Evolutionary conservation across 2,888 invertebrate species (phyloP), one percentile per base, ranked within the genome.

Genomic region (Dione juno): DNA sequence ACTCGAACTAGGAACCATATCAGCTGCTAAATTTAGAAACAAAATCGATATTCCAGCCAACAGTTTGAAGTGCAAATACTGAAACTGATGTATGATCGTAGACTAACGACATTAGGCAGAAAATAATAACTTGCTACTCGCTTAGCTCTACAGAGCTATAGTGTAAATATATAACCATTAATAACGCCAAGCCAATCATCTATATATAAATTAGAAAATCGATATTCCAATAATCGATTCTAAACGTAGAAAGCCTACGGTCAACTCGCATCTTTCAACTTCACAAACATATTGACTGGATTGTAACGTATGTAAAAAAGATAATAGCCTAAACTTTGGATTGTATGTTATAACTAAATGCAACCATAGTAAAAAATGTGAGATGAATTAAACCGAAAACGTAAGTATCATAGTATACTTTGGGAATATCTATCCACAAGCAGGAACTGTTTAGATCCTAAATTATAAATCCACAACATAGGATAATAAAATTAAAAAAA

Each of bases 1-100:
- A 92, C 92, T 90, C 90, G 88, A 90, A 88, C 93, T 93, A 93
- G 93, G 93, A 93, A 93, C 93, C 91, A 92, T 93, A 91, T 89
- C 93, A 91, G 92, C 92, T 90, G 91, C 90, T 93, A 93, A 90
- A 91, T 93, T 93, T 92, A 89, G 90, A 91, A 88, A 88, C 83
- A 84, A 85, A 88, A 86, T 81, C 72, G 79, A 79, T 82, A 80
- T 81, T 75, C 80, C 78, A 86, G 86, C 85, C 88, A 85, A 85
- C 74, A 64, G 58, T 72, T 35, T 67, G 66, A 72, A 71, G 71
- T 66, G 76, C 69, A 69, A 74, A 71, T 72, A 67, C 16, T 35
- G n/a, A 54, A 66, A 53, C 54, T 48, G 59, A 59, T 19, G 64
- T 72, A 74, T 68, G 69, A 75, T 76, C 68, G 72, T 73, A 75